Evolutionary conservation across 2,888 invertebrate genomes (phyloP).

Genomic region (Protodeltote pygarga): DNA sequence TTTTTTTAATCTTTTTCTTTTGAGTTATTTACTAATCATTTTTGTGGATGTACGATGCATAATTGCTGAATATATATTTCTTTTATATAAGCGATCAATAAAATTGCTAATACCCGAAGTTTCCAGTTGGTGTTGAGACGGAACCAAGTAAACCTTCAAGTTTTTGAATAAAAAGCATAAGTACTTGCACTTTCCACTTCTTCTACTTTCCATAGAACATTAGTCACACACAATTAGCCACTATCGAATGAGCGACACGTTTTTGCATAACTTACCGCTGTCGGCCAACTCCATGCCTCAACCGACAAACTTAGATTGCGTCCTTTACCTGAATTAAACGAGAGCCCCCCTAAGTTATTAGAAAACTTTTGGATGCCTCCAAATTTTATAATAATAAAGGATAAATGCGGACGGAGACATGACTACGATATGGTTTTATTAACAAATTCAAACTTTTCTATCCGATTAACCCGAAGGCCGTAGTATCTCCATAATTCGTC

Average conservation of each 20-base stretch:
- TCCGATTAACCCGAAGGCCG: slow-evolving; percentile 44
- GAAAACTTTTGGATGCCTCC: slow-evolving; percentile 69
- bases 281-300: slow-evolving; percentile 65
- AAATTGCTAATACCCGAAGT: no score
- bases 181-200: not conserved
- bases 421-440: slow-evolving; percentile 54
- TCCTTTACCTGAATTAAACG: slow-evolving; percentile 74
- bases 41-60: no score
- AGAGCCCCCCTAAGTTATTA: slow-evolving; percentile 69
- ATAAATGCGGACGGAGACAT: slow-evolving; percentile 56
- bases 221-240: slow-evolving; percentile 46
- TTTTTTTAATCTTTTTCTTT: no score
- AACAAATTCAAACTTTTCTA: slow-evolving; percentile 55
- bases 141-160: no score
- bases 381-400: slow-evolving; percentile 73
- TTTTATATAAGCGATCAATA: no score
- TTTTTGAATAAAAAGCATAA: no score
- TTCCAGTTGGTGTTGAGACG: no score
- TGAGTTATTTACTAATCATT: no score
- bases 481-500: slow-evolving; percentile 38
- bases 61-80: no score
- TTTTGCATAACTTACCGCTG: slow-evolving; percentile 64
- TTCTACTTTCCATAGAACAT: slow-evolving; percentile 5
- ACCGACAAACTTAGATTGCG: slow-evolving; percentile 75
- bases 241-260: slow-evolving; percentile 31